These are phyloP conservation scores for Anas platyrhynchos DNA, from an alignment of 2,113 vertebrate species.

Conservation along the genomic window DNA sequence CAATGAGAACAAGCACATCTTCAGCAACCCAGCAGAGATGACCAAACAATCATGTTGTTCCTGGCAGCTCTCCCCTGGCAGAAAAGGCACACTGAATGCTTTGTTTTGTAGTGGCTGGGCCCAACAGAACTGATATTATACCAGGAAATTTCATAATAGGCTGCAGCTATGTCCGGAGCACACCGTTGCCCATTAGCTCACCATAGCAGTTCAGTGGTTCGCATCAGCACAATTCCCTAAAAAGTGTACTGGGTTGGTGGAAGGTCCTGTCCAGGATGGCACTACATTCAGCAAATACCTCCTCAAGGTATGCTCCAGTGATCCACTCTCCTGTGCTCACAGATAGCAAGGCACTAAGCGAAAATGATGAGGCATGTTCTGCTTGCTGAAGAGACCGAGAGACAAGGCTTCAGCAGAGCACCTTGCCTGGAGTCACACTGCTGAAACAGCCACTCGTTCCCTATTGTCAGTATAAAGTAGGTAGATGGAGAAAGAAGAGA, in stretches of 20 bases:
- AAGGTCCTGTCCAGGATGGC: not conserved
- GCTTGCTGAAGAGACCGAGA: not conserved
- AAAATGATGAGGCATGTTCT: not conserved
- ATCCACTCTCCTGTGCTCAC: not conserved
- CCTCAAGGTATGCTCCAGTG: not conserved
- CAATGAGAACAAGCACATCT: not conserved
- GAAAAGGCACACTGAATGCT: not conserved
- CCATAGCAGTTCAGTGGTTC: not conserved
- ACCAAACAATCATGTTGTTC: not conserved
- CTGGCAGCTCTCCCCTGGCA: not conserved
- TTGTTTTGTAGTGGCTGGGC: not conserved
- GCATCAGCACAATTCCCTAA: not conserved
- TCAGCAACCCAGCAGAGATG: not conserved
- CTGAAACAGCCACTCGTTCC: not conserved
- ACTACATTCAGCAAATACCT: not conserved
- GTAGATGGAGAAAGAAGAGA: not conserved
- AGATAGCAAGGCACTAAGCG: not conserved
- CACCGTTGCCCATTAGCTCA: accelerated
- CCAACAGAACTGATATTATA: not conserved
- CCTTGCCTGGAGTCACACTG: not conserved
- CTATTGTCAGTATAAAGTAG: not conserved
- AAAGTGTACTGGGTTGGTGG: not conserved
- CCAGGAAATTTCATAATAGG: not conserved
- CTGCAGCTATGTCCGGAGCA: not conserved
- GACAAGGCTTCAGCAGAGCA: not conserved